phyloP scores from a whole-genome alignment of 2,113 vertebrate genomes.

The Odontesthes bonariensis region DNA sequence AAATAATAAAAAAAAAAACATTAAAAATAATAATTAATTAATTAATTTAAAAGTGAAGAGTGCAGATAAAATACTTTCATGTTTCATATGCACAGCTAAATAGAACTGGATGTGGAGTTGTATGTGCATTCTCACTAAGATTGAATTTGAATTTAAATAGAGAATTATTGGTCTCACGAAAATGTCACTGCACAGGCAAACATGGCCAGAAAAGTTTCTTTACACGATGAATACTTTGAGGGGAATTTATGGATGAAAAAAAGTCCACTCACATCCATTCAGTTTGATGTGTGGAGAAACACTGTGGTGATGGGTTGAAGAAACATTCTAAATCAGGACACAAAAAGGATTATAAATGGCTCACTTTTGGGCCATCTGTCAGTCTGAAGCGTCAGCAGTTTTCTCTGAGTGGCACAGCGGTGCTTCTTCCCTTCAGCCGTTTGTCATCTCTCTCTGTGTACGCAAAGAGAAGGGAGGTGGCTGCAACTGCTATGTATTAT shows the following conservation, averaged over 20 bases:
- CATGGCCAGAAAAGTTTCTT: too few relatives aligned
- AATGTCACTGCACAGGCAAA: too few relatives aligned
- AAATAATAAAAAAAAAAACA: too few relatives aligned
- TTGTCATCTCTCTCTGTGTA: constrained; percentile 19
- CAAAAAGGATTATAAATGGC: constrained; percentile 40
- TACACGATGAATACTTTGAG: too few relatives aligned
- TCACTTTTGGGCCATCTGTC: constrained; percentile 40
- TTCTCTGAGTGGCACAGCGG: constrained; percentile 37
- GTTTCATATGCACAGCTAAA: too few relatives aligned
- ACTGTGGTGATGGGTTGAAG: not conserved
- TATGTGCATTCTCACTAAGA: too few relatives aligned
- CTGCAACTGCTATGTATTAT: constrained; percentile 75
- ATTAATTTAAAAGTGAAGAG: too few relatives aligned
- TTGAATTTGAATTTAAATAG: too few relatives aligned
- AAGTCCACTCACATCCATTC: not conserved
- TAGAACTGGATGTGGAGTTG: too few relatives aligned
- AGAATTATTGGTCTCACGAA: too few relatives aligned
- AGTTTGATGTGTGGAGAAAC: constrained; percentile 24
- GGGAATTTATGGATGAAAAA: not conserved
- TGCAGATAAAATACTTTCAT: too few relatives aligned
- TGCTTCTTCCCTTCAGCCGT: constrained; percentile 19
- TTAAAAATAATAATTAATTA: too few relatives aligned
- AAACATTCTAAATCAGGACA: constrained; percentile 60
- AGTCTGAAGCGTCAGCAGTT: constrained; percentile 58
- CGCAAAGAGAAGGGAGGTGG: constrained; percentile 62